phyloP scores from a whole-genome alignment of 2,113 vertebrate species.

The Sylvia atricapilla region DNA sequence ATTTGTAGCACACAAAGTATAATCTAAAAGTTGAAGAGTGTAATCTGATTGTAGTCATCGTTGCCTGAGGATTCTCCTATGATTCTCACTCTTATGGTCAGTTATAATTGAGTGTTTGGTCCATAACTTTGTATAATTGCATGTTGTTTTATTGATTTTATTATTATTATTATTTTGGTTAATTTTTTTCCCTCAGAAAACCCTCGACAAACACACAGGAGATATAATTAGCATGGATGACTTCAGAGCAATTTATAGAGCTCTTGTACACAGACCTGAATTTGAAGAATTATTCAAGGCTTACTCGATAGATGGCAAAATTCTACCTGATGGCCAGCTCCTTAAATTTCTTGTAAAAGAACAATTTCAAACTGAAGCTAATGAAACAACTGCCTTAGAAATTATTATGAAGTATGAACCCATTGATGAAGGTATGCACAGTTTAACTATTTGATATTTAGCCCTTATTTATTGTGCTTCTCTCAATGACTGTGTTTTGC shows the following conservation, averaged over 20 bases:
- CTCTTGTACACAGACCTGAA: constrained; percentile 68
- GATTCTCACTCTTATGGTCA: not conserved
- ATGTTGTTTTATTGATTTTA: not conserved
- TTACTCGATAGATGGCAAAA: constrained; percentile 46
- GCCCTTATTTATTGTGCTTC: not conserved
- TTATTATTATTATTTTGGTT: not conserved
- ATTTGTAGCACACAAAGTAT: not conserved
- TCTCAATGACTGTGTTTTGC: not conserved
- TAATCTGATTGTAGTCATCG: not conserved
- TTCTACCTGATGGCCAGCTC: constrained; percentile 38
- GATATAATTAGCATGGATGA: constrained; percentile 68
- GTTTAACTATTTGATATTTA: not conserved
- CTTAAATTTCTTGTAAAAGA: constrained; percentile 67
- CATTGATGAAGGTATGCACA: constrained; percentile 69
- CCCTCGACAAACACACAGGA: constrained; percentile 28
- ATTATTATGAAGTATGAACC: constrained; percentile 74
- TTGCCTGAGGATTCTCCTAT: not conserved
- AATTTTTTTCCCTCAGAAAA: constrained; percentile 35
- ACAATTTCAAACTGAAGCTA: constrained; percentile 5
- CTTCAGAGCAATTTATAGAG: constrained; percentile 72
- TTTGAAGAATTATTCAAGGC: constrained; percentile 63
- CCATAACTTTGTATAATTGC: not conserved
- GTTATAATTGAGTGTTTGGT: not conserved
- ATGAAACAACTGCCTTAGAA: not conserved
- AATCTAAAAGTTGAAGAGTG: not conserved